Evolutionary conservation across 1,140 invertebrate species (phyloP).

Genomic region (Drosophila sechellia): DNA sequence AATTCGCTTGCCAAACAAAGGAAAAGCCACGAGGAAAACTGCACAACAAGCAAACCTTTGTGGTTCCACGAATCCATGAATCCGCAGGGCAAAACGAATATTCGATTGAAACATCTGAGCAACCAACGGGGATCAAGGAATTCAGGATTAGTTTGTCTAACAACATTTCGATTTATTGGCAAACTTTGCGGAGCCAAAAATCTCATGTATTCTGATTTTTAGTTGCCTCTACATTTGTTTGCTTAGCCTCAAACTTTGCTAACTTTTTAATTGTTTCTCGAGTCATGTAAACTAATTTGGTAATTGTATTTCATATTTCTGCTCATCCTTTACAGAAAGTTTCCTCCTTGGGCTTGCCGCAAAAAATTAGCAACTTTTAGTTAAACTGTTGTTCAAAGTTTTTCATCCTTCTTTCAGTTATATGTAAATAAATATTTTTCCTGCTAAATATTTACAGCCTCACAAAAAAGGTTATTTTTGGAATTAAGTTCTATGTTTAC

Average conservation of each 20-base stretch:
- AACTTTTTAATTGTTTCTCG: slow-evolving; percentile 51
- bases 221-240: slow-evolving; percentile 2
- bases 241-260: slow-evolving; percentile 8
- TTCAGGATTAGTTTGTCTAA: slow-evolving; percentile 26
- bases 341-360: slow-evolving; percentile 10
- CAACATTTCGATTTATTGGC: slow-evolving; percentile 43
- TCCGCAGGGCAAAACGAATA: slow-evolving; percentile 30
- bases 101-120: slow-evolving; percentile 31
- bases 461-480: neutral
- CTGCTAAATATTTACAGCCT: slow-evolving; percentile 10
- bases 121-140: slow-evolving; percentile 8
- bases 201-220: neutral
- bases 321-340: neutral
- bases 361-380: slow-evolving; percentile 37
- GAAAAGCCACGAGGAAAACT: slow-evolving; percentile 34
- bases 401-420: slow-evolving; percentile 1
- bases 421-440: slow-evolving; percentile 24
- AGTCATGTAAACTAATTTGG: slow-evolving; percentile 44
- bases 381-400: slow-evolving; percentile 26
- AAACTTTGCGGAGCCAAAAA: slow-evolving; percentile 27
- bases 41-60: slow-evolving; percentile 42
- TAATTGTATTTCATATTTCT: slow-evolving; percentile 53
- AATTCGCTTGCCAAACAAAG: slow-evolving; percentile 26
- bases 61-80: slow-evolving; percentile 16
- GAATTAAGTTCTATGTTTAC: slow-evolving; percentile 5